These are phyloP conservation scores for Allobates femoralis DNA, from an alignment of 2,797 vertebrate genomes.

Conservation along the genomic window DNA sequence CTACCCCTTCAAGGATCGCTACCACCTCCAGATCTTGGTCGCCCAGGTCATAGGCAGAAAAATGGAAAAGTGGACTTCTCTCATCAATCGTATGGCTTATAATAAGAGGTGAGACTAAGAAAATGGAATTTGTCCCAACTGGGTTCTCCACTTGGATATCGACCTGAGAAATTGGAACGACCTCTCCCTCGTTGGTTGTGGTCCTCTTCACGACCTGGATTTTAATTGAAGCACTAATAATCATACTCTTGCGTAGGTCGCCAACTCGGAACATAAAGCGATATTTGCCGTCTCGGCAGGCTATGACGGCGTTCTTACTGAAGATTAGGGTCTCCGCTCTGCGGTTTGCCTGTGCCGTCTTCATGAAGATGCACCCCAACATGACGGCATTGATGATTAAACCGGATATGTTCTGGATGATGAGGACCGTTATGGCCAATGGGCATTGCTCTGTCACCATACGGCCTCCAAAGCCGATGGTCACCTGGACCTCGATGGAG, in stretches of 20 bases:
- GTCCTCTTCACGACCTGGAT: conserved; percentile 64
- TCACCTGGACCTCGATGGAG: conserved; percentile 66
- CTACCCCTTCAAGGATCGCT: conserved; percentile 64
- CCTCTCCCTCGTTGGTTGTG: conserved; percentile 61
- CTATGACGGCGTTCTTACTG: conserved; percentile 63
- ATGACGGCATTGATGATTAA: conserved; percentile 67
- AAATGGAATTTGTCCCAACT: conserved; percentile 60
- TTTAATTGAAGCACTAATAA: conserved; percentile 64
- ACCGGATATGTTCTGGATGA: conserved; percentile 65
- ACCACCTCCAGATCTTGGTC: conserved; percentile 63
- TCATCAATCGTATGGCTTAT: conserved; percentile 62
- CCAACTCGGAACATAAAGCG: conserved; percentile 65
- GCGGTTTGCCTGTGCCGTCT: conserved; percentile 66
- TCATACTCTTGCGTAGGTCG: conserved; percentile 66
- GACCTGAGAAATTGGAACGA: conserved; percentile 63
- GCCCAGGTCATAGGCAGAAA: conserved; percentile 56
- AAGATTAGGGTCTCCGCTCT: conserved; percentile 65
- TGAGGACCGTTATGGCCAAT: conserved; percentile 61
- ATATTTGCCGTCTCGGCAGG: conserved; percentile 56
- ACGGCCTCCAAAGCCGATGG: conserved; percentile 64
- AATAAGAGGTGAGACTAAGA: conserved; percentile 64
- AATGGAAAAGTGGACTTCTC: conserved; percentile 59
- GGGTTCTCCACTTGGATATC: conserved; percentile 66
- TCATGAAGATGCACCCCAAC: conserved; percentile 67
- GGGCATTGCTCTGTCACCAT: conserved; percentile 67